These are phyloP conservation scores for Chrysochloris asiatica DNA, from an alignment of 2,113 vertebrate genomes.

Conservation along the genomic window DNA sequence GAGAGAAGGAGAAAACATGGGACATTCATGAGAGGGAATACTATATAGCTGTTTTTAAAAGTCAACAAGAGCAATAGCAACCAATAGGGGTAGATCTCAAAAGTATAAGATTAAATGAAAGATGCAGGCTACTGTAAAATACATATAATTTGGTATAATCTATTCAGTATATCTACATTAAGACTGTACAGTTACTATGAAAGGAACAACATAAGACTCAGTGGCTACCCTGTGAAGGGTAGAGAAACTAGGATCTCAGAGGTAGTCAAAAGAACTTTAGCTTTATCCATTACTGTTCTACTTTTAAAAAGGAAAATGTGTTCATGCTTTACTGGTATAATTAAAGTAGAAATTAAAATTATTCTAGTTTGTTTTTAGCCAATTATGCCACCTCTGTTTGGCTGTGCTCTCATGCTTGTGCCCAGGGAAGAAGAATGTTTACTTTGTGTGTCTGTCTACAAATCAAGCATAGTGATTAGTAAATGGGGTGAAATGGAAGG, in stretches of 20 bases:
- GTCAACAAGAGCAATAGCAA: neutral
- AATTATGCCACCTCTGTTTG: constrained; percentile 26
- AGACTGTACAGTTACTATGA: neutral
- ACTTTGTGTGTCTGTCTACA: constrained; percentile 21
- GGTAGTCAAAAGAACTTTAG: neutral
- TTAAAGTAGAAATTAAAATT: constrained; percentile 61
- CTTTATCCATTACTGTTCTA: neutral
- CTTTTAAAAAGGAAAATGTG: constrained; percentile 45
- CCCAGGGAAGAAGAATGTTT: constrained; percentile 11
- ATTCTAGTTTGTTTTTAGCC: constrained; percentile 53
- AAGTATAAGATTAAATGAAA: neutral
- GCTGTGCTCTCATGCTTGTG: neutral
- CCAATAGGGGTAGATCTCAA: neutral
- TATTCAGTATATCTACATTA: neutral
- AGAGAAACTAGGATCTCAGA: neutral
- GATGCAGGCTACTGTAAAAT: neutral
- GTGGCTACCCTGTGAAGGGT: neutral
- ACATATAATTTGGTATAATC: neutral
- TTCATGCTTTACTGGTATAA: constrained; percentile 50
- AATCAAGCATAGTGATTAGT: constrained; percentile 41
- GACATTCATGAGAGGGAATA: neutral
- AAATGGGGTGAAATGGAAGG: neutral
- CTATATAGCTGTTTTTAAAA: neutral
- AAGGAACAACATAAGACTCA: neutral
- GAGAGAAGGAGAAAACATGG: neutral